Base-by-base conservation (phyloP, 2,113 vertebrate genomes). In the Ptyas mucosa region DNA sequence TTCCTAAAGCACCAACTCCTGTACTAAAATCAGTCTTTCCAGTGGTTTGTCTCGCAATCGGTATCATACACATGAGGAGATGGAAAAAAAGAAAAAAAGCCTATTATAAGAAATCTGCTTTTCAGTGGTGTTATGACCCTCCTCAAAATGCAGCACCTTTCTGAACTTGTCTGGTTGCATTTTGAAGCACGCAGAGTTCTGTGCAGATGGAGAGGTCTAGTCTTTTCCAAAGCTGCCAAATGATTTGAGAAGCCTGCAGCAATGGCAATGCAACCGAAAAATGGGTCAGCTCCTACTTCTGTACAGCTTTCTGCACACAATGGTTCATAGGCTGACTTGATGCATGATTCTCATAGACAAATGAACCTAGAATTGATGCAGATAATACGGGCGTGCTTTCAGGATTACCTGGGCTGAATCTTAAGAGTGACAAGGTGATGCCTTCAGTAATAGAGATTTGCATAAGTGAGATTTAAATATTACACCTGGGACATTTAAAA, bases 1-100 rank as follows among this genome's bases (percentile, higher is more conserved):
- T 93, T 95, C 93, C 92, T 95, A 94, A 46, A 46, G 92, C 90
- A 92, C 92, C 92, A 85, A 7, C 92, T 95, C 95, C 93, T 94
- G 87, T 93, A 94, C 90, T 85, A 91, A 1, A 53, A 94, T 96
- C 95, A 92, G 90, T 93, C 94, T 94, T 90, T 95, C 39, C 49
- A 61, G 89, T 89, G 46, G 46, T 93, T 64, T 90, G 54, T 64
- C 64, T 89, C 15, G 3, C 34, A 87, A 61, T 87, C 39, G n/a
- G 86, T 23, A 64, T 87, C 75, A 64, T 43, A 93, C 46, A 26
- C 92, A 93, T 43, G n/a, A 52, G 26, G 52, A 89, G 89, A 81
- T 49, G 43, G 51, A 52, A 26, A 15, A 15, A 29, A 86, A 55
- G 8, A 34, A 3, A 34, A 81, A 43, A 6, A n/a, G 29, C 0